These are phyloP conservation scores for Lepus townsendii DNA, from an alignment of 2,797 vertebrate genomes.

Conservation along the genomic window DNA sequence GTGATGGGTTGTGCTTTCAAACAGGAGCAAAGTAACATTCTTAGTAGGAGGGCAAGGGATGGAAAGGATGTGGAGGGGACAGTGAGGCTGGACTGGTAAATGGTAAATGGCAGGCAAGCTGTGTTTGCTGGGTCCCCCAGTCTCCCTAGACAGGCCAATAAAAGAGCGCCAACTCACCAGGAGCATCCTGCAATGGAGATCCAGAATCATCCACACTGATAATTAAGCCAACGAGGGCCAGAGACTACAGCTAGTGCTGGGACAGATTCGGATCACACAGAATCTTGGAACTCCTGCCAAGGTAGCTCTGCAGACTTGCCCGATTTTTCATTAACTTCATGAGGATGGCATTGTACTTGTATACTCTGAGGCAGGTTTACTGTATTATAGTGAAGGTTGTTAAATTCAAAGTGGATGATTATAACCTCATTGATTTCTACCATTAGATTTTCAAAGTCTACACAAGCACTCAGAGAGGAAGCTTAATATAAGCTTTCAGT, in stretches of 20 bases:
- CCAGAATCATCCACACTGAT: background rate
- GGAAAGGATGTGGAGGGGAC: background rate
- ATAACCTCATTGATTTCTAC: background rate
- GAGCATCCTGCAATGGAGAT: background rate
- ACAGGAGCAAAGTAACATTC: background rate
- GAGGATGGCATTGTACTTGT: background rate
- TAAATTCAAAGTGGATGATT: constrained; percentile 20
- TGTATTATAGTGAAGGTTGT: background rate
- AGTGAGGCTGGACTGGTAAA: background rate
- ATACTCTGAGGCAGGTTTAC: background rate
- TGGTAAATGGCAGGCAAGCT: background rate
- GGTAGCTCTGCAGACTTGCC: background rate
- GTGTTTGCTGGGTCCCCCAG: background rate
- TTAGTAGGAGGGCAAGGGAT: background rate
- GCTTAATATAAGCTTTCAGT: background rate
- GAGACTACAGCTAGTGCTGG: background rate
- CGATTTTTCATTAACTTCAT: background rate
- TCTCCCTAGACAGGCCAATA: background rate
- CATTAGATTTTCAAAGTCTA: constrained; percentile 28
- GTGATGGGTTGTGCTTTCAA: background rate
- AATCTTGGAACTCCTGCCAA: background rate
- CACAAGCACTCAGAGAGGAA: background rate
- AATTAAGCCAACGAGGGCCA: constrained; percentile 22
- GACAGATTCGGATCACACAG: background rate
- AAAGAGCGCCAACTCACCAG: constrained; percentile 27